These are phyloP conservation scores for Aptenodytes patagonicus DNA, from an alignment of 2,113 vertebrate genomes.

Conservation along the genomic window DNA sequence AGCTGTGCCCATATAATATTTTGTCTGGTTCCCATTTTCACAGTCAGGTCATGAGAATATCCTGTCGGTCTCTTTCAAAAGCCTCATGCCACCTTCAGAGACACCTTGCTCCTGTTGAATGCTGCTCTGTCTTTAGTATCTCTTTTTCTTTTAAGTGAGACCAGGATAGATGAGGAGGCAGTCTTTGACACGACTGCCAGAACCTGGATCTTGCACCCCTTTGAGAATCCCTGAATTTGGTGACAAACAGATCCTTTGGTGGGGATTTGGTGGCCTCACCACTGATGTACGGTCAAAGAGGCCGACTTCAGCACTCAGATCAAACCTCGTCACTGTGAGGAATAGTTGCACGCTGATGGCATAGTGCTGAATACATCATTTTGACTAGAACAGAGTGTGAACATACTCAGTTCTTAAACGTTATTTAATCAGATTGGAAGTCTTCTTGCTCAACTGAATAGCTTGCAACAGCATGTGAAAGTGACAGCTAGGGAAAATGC, in stretches of 20 bases:
- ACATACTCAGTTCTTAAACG: neutral
- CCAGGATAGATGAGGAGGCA: neutral
- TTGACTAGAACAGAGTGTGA: neutral
- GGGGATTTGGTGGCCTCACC: neutral
- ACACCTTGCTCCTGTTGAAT: neutral
- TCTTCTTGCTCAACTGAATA: neutral
- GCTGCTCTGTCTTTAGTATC: neutral
- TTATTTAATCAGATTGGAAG: neutral
- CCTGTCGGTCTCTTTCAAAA: neutral
- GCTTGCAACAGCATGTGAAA: neutral
- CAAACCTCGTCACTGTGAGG: fast-evolving
- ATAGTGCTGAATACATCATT: fast-evolving
- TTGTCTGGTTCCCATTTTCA: neutral
- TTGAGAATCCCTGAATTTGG: neutral
- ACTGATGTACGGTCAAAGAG: neutral
- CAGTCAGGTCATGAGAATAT: neutral
- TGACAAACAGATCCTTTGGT: neutral
- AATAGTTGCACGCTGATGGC: fast-evolving
- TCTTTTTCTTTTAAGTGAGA: neutral
- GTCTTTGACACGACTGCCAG: neutral
- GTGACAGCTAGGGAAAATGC: neutral
- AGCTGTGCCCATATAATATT: neutral
- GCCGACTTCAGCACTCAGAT: neutral
- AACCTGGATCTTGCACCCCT: neutral
- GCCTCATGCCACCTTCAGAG: neutral